These are phyloP conservation scores for Maconellicoccus hirsutus DNA, from an alignment of 1,140 invertebrate genomes.

Conservation along the genomic window DNA sequence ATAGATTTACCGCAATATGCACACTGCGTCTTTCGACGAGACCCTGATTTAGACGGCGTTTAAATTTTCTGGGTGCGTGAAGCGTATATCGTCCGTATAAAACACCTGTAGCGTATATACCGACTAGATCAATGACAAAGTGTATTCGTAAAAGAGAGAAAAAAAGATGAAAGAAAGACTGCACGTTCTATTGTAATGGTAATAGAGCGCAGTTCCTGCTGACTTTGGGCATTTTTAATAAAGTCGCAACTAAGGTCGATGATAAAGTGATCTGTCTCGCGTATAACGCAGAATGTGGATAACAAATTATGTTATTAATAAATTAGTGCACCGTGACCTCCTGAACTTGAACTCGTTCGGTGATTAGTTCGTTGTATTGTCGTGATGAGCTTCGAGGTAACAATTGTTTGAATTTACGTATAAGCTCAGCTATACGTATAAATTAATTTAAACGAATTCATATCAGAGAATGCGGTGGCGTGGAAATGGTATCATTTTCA, in stretches of 20 bases:
- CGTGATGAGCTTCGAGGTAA: neutral
- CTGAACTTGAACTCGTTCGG: neutral
- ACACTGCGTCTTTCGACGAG: too few relatives aligned
- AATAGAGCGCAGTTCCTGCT: constrained; percentile 7
- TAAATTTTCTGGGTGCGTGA: neutral
- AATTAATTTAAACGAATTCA: too few relatives aligned
- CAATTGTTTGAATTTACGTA: neutral
- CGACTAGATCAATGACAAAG: neutral
- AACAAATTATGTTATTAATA: neutral
- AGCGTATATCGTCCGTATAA: neutral
- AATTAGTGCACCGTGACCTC: neutral
- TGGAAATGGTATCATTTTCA: too few relatives aligned
- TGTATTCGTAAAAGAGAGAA: neutral
- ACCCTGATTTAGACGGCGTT: too few relatives aligned
- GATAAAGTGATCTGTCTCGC: neutral
- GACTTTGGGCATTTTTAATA: neutral
- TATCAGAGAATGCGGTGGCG: too few relatives aligned
- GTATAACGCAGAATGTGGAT: neutral
- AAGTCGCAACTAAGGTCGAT: neutral
- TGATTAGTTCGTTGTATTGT: neutral
- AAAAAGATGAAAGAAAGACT: neutral
- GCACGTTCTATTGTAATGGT: neutral
- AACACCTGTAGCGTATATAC: neutral
- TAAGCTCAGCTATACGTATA: too few relatives aligned
- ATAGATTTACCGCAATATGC: too few relatives aligned